phyloP scores from a whole-genome alignment of 2,113 vertebrate genomes.

The Orientallactaga bullata region DNA sequence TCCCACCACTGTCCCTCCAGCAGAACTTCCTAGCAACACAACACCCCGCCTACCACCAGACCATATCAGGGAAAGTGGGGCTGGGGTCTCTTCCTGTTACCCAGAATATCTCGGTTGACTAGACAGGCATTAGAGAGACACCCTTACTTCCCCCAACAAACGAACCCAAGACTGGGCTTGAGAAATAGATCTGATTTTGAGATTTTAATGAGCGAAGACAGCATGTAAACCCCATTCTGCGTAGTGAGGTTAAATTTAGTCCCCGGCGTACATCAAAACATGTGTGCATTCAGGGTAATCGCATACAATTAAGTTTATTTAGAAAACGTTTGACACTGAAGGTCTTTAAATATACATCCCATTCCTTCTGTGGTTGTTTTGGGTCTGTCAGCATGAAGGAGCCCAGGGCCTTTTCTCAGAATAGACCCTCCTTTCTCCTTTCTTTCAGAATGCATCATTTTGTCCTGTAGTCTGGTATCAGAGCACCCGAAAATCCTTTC shows the following conservation, averaged over 20 bases:
- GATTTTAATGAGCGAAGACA: neutral
- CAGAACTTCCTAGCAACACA: neutral
- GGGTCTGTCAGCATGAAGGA: neutral
- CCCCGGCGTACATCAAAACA: neutral
- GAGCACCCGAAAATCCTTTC: neutral
- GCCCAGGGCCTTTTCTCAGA: constrained; percentile 6
- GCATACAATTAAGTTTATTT: constrained; percentile 48
- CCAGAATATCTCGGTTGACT: neutral
- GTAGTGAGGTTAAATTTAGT: neutral
- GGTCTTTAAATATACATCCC: constrained; percentile 26
- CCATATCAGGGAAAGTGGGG: neutral
- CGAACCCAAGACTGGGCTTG: neutral
- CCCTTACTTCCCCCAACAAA: neutral
- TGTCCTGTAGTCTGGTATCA: neutral
- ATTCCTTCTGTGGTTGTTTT: neutral
- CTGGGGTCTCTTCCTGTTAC: neutral
- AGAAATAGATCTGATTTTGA: neutral
- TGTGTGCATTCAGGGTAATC: neutral
- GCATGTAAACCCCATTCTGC: neutral
- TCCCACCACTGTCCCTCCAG: neutral
- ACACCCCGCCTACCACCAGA: neutral
- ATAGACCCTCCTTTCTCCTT: neutral
- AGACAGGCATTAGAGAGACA: neutral
- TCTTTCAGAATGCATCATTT: neutral
- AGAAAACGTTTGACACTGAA: constrained; percentile 31